Conservation (phyloP, 1,140 invertebrate genomes). For the Melipona quadrifasciata region DNA sequence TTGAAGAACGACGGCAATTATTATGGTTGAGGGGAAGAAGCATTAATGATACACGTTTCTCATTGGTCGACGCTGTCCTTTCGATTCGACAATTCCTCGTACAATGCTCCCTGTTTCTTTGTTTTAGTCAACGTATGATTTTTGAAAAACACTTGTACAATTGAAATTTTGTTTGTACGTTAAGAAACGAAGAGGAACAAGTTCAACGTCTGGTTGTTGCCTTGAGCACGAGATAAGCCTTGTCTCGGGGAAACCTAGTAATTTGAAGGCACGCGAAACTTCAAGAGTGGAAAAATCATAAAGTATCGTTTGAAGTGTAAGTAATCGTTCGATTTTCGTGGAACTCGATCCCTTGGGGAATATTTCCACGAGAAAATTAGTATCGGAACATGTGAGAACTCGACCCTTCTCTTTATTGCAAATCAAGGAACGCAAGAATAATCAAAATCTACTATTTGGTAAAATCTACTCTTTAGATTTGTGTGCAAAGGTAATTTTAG, state of each 20-base stretch:
- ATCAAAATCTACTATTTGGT: no score
- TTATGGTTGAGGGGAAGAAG: not conserved
- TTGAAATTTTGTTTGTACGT: not conserved
- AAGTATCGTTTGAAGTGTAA: not conserved
- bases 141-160: no score
- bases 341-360: not conserved
- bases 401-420: not conserved
- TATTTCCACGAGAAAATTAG: not conserved
- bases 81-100: not conserved
- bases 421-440: not conserved
- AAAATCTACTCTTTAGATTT: no score
- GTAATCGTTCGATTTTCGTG: conserved; percentile 1
- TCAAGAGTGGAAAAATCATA: not conserved
- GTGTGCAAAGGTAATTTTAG: no score
- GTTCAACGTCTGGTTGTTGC: not conserved
- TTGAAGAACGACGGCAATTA: conserved; percentile 23
- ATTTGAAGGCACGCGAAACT: conserved; percentile 18
- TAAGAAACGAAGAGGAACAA: not conserved
- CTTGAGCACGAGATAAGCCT: not conserved
- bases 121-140: not conserved
- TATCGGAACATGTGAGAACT: not conserved
- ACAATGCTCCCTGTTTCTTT: not conserved
- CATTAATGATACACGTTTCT: conserved; percentile 6
- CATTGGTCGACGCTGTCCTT: not conserved
- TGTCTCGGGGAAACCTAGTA: no score